Evolutionary conservation across 1,140 invertebrate species (phyloP).

Genomic region (Adelges cooleyi): DNA sequence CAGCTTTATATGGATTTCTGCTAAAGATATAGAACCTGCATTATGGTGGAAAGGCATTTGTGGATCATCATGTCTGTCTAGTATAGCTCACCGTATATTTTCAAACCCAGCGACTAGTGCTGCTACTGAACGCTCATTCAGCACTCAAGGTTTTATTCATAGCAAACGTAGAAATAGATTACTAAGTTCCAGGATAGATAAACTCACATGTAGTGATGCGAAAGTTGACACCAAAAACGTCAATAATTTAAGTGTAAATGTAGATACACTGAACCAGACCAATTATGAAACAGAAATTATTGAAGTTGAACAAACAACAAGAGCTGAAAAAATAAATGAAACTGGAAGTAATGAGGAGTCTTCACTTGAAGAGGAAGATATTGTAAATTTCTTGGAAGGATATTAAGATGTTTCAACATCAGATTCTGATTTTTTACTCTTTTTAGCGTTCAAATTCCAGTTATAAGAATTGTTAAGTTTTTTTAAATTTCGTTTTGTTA

Average conservation of each 20-base stretch:
- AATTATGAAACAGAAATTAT: not conserved
- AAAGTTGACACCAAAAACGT: not conserved
- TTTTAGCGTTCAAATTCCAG: not conserved
- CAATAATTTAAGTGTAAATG: not conserved
- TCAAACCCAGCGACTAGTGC: not conserved
- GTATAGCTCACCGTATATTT: not conserved
- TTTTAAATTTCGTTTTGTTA: not conserved
- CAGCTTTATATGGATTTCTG: not conserved
- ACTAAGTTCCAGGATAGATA: not conserved
- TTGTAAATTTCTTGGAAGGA: not conserved
- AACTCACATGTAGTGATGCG: not conserved
- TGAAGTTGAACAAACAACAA: not conserved
- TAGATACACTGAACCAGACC: not conserved
- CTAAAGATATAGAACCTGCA: not conserved
- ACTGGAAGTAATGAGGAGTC: not conserved
- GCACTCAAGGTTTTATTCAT: constrained; percentile 7
- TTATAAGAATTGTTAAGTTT: constrained; percentile 1
- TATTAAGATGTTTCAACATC: not conserved
- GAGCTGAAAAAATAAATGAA: not conserved
- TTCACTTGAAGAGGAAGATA: not conserved
- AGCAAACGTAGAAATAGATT: not conserved
- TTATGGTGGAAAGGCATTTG: not conserved
- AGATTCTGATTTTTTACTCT: not conserved
- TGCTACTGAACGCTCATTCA: constrained; percentile 6
- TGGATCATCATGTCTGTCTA: not conserved